Conservation (phyloP, 2,113 vertebrate species). For the Myrmophylax atrothorax region DNA sequence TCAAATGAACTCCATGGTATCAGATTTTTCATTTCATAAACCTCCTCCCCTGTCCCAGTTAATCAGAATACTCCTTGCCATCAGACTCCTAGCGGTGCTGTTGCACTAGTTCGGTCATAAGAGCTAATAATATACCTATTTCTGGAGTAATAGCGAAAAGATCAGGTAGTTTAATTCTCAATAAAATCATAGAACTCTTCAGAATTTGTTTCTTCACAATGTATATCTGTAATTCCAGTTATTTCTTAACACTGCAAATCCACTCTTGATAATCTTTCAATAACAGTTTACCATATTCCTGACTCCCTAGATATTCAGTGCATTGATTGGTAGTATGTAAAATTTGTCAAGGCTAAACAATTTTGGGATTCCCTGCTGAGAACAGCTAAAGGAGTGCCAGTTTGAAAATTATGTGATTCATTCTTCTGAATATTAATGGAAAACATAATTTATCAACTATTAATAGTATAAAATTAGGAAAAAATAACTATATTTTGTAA, state of each 20-base stretch:
- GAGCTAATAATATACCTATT: neutral
- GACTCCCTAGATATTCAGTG: neutral
- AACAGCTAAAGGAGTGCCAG: neutral
- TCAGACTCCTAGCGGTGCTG: neutral
- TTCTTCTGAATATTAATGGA: neutral
- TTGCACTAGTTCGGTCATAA: neutral
- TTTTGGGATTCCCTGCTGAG: neutral
- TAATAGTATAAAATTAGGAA: neutral
- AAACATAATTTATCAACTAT: neutral
- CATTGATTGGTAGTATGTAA: neutral
- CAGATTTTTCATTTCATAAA: neutral
- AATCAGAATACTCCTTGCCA: neutral
- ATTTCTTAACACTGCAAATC: neutral
- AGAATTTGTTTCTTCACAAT: neutral
- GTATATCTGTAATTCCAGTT: neutral
- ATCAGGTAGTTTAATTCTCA: neutral
- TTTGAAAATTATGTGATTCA: neutral
- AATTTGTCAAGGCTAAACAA: slow-evolving; percentile 4
- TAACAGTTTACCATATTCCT: neutral
- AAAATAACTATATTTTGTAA: neutral
- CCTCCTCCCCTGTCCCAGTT: neutral
- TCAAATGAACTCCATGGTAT: neutral
- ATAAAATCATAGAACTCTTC: neutral
- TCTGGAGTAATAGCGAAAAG: neutral
- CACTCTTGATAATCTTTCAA: neutral